Evolutionary conservation across 2,797 vertebrate genomes (phyloP).

Genomic region (Betta splendens): DNA sequence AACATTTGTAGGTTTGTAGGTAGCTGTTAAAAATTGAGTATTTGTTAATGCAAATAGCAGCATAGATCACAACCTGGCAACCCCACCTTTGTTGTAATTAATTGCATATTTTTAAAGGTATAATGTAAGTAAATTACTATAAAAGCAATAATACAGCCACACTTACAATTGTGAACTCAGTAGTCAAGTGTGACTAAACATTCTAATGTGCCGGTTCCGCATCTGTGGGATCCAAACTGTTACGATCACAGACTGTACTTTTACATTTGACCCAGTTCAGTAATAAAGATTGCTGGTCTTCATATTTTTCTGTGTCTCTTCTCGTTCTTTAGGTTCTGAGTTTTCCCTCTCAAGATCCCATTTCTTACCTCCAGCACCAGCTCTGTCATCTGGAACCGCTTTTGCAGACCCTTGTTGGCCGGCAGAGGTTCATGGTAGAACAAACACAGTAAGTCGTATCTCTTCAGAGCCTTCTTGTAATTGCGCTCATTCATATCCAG

Average conservation of each 20-base stretch:
- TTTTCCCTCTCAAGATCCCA: background rate
- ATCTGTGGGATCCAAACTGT: background rate
- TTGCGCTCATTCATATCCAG: conserved; percentile 91
- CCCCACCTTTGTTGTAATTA: background rate
- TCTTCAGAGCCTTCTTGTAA: conserved; percentile 92
- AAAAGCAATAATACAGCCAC: background rate
- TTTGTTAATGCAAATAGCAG: too few relatives aligned
- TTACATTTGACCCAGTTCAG: background rate
- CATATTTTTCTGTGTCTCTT: background rate
- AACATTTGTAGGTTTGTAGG: too few relatives aligned
- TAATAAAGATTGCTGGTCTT: background rate
- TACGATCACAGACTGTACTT: background rate
- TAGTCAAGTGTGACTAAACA: too few relatives aligned
- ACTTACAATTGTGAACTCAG: too few relatives aligned
- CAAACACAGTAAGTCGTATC: conserved; percentile 90
- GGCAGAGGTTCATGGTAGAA: conserved; percentile 88
- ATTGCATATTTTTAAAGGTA: too few relatives aligned
- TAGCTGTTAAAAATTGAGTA: background rate
- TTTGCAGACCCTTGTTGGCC: conserved; percentile 88
- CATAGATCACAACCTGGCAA: background rate
- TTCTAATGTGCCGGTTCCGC: too few relatives aligned
- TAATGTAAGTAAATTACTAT: too few relatives aligned
- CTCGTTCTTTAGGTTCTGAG: background rate
- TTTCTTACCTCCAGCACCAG: conserved; percentile 93
- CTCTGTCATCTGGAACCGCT: conserved; percentile 92